Percentiles rank a stretch among this genome's conserved stretches.
phyloP scores from a whole-genome alignment of 2,797 vertebrate genomes.

The Erethizon dorsatum region DNA sequence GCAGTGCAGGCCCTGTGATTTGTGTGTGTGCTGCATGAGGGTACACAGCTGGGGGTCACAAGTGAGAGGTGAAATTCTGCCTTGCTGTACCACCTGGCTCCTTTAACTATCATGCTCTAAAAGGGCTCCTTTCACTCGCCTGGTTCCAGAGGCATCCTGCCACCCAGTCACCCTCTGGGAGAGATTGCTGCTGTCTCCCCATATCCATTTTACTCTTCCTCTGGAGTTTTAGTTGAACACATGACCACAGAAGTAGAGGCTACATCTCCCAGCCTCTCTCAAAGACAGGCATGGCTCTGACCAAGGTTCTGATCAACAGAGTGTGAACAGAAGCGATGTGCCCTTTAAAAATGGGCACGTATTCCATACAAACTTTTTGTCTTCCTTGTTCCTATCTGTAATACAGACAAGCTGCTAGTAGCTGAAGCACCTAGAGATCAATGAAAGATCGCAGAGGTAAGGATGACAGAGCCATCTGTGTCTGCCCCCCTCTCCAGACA shows the following conservation, averaged over 20 bases:
- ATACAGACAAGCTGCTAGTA: neutral
- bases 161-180: neutral
- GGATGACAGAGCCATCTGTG: neutral
- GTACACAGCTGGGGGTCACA: neutral
- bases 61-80: neutral
- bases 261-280: neutral
- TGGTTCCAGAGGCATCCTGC: neutral
- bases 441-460: neutral
- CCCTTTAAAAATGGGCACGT: neutral
- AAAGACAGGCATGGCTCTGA: neutral
- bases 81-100: neutral
- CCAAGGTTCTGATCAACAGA: neutral
- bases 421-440: neutral
- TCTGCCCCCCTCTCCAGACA: neutral
- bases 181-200: neutral
- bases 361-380: neutral
- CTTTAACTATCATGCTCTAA: neutral
- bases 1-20: neutral
- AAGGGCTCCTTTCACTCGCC: neutral
- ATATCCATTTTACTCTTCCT: neutral
- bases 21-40: neutral
- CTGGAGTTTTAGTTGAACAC: neutral
- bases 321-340: neutral
- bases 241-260: neutral
- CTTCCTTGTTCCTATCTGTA: neutral